These are phyloP conservation scores for Cabera pusaria DNA, from an alignment of 2,888 invertebrate species.

Conservation along the genomic window DNA sequence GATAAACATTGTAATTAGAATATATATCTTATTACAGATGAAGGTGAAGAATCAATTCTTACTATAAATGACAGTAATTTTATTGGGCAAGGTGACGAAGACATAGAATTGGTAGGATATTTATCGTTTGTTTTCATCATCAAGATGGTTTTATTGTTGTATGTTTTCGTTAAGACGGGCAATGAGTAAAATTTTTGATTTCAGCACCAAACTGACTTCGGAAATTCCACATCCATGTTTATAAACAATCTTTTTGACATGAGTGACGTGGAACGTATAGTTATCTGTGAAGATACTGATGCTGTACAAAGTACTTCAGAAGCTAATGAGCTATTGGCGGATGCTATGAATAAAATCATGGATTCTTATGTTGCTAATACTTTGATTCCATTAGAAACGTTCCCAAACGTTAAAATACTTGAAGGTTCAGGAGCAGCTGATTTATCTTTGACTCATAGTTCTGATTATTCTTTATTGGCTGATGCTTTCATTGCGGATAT, in stretches of 20 bases:
- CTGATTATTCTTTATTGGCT: constrained; percentile 54
- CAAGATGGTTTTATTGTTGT: too few species aligned
- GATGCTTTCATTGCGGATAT: constrained; percentile 46
- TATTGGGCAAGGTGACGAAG: constrained; percentile 74
- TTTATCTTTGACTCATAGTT: constrained; percentile 39
- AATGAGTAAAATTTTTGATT: constrained; percentile 26
- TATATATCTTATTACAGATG: constrained; percentile 6
- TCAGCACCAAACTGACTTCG: constrained; percentile 48
- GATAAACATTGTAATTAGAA: neutral
- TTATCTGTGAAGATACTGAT: constrained; percentile 41
- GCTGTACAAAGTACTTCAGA: constrained; percentile 34
- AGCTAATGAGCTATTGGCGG: constrained; percentile 38
- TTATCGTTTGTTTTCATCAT: too few species aligned
- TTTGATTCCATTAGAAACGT: constrained; percentile 13
- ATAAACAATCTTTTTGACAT: constrained; percentile 69
- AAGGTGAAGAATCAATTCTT: neutral
- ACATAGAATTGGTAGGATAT: constrained; percentile 50
- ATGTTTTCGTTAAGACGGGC: too few species aligned
- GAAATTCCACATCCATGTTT: constrained; percentile 61
- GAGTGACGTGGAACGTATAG: constrained; percentile 60
- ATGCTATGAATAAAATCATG: constrained; percentile 52
- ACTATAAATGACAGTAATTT: constrained; percentile 39
- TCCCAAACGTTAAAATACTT: constrained; percentile 28
- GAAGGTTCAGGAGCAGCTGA: constrained; percentile 27
- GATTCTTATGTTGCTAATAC: constrained; percentile 7